Conservation (phyloP, 2,113 vertebrate genomes). For the Rhinoptilus africanus region DNA sequence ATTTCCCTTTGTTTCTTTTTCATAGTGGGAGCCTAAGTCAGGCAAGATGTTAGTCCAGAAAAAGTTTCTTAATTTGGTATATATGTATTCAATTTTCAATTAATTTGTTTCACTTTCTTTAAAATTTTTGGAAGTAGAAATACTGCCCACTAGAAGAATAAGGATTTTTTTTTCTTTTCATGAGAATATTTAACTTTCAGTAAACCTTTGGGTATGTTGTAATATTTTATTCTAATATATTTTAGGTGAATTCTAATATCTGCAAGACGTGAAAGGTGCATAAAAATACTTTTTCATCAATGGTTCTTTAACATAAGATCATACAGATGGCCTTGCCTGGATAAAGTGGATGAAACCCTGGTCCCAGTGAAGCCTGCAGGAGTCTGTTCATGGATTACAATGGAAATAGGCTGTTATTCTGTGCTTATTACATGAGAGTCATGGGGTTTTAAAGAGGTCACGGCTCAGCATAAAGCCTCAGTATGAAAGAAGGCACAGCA, state of each 20-base stretch:
- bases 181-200: not conserved
- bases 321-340: not conserved
- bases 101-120: not conserved
- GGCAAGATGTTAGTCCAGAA: not conserved
- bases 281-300: not conserved
- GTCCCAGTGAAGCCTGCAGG: not conserved
- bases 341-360: not conserved
- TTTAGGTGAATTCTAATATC: not conserved
- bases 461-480: not conserved
- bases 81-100: not conserved
- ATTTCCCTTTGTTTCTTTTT: slow-evolving; percentile 50
- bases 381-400: not conserved
- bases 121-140: not conserved
- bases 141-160: not conserved
- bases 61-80: slow-evolving; percentile 11
- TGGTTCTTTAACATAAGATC: not conserved
- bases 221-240: too few species aligned
- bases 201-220: not conserved
- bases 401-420: not conserved
- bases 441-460: not conserved
- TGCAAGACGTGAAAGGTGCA: not conserved
- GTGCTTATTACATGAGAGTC: not conserved
- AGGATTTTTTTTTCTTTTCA: not conserved
- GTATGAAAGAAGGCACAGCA: not conserved
- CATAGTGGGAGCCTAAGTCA: not conserved